Base-by-base conservation (phyloP, 2,113 vertebrate species). In the Cynocephalus volans region DNA sequence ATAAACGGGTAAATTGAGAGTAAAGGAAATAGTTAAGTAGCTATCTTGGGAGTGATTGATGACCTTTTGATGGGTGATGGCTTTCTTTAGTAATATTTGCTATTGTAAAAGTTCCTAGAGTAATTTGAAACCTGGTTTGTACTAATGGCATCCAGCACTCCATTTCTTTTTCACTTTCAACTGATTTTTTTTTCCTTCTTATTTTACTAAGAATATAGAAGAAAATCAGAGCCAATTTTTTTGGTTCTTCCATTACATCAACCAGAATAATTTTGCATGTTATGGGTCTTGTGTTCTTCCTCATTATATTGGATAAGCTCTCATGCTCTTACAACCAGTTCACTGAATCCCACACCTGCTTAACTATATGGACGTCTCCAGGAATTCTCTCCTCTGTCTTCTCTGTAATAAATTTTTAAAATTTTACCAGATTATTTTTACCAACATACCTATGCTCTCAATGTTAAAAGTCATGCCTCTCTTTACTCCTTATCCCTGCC, bases 1-100 rank as follows among this genome's bases (percentile, higher is more conserved):
- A 54, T 21, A 85, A 10, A 79, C 36, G 24, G 24, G 23, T 84
- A 24, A 18, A 45, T 18, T 56, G 73, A 75, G 11, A 69, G 12
- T 87, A 67, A 92, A 33, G n/a, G 17, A 93, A 69, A 64, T 41
- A 90, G 67, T 89, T 11, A 92, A 89, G 52, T 58, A 83, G 48
- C 23, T 80, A 67, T 58, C 84, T 58, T 97, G 28, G 83, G 17
- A 90, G 50, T 94, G 50, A 89, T 31, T 77, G 13, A 50, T 60
- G 36, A 70, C 48, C 33, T 89, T 97, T 89, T 28, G 24, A 62
- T 95, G 54, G 28, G 50, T 56, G 15, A 23, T 86, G 48, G 6
- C 24, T 87, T 90, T 69, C 26, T 89, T 67, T 82, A 86, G 13
- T 69, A n/a, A 95, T 54, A 75, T 79, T 69, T 56, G 21, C 45